Evolutionary conservation across 2,113 vertebrate species (phyloP).

Genomic region (Crocuta crocuta): DNA sequence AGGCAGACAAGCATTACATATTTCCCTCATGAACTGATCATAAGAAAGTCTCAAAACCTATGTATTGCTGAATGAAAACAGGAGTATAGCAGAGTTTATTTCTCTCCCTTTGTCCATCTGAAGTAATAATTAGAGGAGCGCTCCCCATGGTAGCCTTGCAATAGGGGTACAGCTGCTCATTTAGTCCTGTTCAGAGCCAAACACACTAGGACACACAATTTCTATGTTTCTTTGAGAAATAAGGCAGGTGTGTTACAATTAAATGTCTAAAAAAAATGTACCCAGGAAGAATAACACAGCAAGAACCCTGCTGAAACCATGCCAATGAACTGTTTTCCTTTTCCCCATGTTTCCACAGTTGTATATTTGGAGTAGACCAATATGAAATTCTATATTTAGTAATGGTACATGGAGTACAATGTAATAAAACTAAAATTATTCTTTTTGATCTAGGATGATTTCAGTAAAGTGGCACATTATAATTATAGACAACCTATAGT

Average conservation of each 20-base stretch:
- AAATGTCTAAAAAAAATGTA: neutral
- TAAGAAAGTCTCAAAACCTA: neutral
- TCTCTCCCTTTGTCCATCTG: neutral
- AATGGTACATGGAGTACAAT: slow-evolving; percentile 24
- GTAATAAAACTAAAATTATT: slow-evolving; percentile 73
- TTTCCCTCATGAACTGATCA: neutral
- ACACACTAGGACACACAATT: neutral
- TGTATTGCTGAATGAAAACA: neutral
- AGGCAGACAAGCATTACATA: neutral
- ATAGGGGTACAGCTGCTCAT: neutral
- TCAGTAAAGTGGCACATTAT: slow-evolving; percentile 70
- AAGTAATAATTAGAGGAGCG: neutral
- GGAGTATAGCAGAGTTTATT: neutral
- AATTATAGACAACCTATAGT: slow-evolving; percentile 75
- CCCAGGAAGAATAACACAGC: slow-evolving; percentile 29
- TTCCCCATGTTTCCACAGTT: neutral
- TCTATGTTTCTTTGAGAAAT: neutral
- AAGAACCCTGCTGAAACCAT: neutral
- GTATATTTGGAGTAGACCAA: neutral
- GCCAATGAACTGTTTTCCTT: neutral
- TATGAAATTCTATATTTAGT: slow-evolving; percentile 57
- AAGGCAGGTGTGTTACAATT: slow-evolving; percentile 18
- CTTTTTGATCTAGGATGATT: slow-evolving; percentile 65
- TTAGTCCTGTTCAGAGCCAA: neutral
- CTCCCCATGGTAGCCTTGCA: neutral